A percentile compares a stretch with the other conserved stretches of the same genome.
Conservation (phyloP, 2,113 vertebrate genomes). For the Collichthys lucidus region DNA sequence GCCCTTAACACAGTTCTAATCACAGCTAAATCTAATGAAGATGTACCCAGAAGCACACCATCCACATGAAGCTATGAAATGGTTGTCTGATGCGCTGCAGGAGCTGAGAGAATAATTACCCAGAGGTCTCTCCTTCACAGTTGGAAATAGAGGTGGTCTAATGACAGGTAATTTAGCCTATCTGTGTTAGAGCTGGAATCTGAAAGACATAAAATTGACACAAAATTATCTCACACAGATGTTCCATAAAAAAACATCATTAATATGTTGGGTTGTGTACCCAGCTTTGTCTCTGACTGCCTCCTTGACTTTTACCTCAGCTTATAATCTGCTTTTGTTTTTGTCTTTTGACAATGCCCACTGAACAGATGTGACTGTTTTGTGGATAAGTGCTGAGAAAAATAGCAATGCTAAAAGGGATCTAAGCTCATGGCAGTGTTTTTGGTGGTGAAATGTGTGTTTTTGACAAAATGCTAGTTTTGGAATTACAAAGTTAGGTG, state of each 20-base stretch:
- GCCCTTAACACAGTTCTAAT: conserved; percentile 34
- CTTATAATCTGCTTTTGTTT: neutral
- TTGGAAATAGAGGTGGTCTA: conserved; percentile 36
- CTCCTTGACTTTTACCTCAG: neutral
- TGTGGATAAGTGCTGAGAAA: neutral
- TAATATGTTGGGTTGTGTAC: conserved; percentile 14
- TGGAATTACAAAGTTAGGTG: neutral
- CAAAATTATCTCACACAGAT: neutral
- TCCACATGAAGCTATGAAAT: conserved; percentile 38
- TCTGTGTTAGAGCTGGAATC: conserved; percentile 26
- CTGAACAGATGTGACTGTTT: neutral
- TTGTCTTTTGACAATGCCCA: neutral
- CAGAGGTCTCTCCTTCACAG: conserved; percentile 39
- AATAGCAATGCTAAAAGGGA: neutral
- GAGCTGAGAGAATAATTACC: conserved; percentile 55
- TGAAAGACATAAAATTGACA: conserved; percentile 29
- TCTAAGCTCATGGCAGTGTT: neutral
- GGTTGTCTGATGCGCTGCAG: conserved; percentile 34
- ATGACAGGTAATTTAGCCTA: conserved; percentile 51
- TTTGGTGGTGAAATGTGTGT: neutral
- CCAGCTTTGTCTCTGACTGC: neutral
- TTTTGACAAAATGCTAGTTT: neutral
- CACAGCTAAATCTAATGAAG: conserved; percentile 39
- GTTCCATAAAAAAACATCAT: conserved; percentile 27
- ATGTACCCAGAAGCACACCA: conserved; percentile 20